Conservation (phyloP, 2,888 invertebrate species). For the Xestia ashworthii region DNA sequence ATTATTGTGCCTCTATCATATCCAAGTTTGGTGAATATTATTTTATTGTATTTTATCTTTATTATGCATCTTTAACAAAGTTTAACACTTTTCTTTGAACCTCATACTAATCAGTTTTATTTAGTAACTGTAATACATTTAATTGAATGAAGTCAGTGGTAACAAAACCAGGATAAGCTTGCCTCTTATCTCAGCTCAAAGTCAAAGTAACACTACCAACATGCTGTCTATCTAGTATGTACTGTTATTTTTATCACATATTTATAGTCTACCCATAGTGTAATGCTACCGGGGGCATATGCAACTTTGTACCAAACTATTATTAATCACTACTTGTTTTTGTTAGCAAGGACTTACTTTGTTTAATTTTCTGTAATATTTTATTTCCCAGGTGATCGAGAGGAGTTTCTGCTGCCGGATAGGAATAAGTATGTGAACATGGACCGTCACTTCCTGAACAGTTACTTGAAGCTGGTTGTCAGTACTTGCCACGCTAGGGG, state of each 20-base stretch:
- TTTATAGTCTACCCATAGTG: background rate
- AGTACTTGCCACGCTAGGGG: slow-evolving; percentile 91
- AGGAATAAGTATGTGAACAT: slow-evolving; percentile 93
- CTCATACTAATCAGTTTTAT: background rate
- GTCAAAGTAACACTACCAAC: background rate
- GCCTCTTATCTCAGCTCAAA: background rate
- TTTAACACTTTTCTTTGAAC: background rate
- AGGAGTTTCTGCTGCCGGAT: slow-evolving; percentile 92
- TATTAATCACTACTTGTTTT: background rate
- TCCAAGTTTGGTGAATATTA: slow-evolving; percentile 90
- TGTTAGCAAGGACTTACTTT: background rate
- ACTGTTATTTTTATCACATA: background rate
- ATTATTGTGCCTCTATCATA: slow-evolving; percentile 93
- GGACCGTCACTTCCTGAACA: slow-evolving; percentile 91
- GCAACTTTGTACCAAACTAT: background rate
- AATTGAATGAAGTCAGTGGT: background rate
- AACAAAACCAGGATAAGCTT: background rate
- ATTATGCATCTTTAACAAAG: background rate
- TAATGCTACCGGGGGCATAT: background rate
- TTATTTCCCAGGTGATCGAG: slow-evolving; percentile 85
- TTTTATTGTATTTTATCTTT: slow-evolving; percentile 12
- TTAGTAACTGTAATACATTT: background rate
- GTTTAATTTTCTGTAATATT: background rate
- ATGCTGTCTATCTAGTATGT: background rate
- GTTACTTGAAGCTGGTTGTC: slow-evolving; percentile 91